Base-by-base conservation (phyloP, 2,113 vertebrate species). In the Polyodon spathula region DNA sequence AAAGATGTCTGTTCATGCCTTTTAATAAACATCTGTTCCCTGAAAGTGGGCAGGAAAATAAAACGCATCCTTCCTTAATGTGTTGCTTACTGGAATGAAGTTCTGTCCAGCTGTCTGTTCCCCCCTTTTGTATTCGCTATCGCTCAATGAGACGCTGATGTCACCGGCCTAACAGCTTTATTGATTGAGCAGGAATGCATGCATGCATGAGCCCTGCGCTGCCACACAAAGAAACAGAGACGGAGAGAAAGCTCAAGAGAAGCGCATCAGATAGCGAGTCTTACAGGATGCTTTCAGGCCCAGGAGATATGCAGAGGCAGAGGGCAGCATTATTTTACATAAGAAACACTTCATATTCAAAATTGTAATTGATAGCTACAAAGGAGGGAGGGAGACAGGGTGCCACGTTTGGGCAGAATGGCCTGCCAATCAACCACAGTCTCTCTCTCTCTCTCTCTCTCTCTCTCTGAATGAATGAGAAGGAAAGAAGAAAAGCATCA, bases 261-360 rank as follows among this genome's bases (percentile, higher is more conserved):
- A 16, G 16, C 56, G 4, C 59, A 62, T 64, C 56, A 68, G 61
- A 70, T 17, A 65, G 58, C 42, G n/a, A 60, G 72, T 72, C 66
- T 84, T 74, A 79, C 78, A 84, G 82, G 72, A 50, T 69, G 74
- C 76, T 76, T 82, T 80, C 77, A 84, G 84, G 83, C 83, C 83
- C 69, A 74, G 78, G 86, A 64, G 67, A 60, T 58, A 59, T 54
- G 78, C 59, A 79, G 78, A 83, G 81, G 79, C 87, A 85, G 79
- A 80, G 78, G 77, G 84, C 85, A 86, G 84, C 84, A 81, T 89
- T 89, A 88, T 88, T 91, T 88, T 89, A 89, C 89, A 88, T 88
- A 88, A 86, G 83, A 83, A 88, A 84, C 85, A 85, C 86, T 90
- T 87, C 83, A 78, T 85, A 90, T 91, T 89, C 87, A 89, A 86